These are phyloP conservation scores for Crambe crambe DNA, from an alignment of 37 sponge, comb jelly and placozoan genomes.

Conservation along the genomic window DNA sequence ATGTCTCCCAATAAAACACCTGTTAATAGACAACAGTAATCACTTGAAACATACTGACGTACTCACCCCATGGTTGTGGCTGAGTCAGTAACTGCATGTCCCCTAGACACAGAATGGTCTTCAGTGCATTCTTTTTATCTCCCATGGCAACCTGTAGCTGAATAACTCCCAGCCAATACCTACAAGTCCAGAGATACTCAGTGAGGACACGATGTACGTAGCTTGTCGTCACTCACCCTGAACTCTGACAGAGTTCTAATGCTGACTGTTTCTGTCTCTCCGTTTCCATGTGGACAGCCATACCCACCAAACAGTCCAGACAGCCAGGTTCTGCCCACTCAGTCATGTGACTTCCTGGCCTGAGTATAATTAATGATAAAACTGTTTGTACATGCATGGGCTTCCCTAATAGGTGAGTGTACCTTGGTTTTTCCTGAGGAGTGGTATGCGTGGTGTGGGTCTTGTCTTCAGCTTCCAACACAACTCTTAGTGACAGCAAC, in stretches of 20 bases:
- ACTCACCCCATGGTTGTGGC: constrained; percentile 40
- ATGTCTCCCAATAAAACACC: not conserved
- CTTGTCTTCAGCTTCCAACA: not conserved
- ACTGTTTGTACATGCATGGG: too few species aligned
- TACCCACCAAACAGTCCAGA: constrained; percentile 12
- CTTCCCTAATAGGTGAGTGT: not conserved
- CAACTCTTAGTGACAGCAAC: constrained; percentile 9
- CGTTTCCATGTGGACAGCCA: constrained; percentile 24
- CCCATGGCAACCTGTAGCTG: constrained; percentile 36
- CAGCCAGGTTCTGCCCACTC: not conserved
- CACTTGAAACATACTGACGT: not conserved
- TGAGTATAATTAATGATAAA: not conserved
- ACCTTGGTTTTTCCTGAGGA: constrained; percentile 1
- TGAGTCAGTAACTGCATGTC: constrained; percentile 3
- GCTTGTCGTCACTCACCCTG: not conserved
- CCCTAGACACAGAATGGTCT: not conserved
- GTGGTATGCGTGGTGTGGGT: not conserved
- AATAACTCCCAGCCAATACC: constrained; percentile 42
- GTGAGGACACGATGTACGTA: not conserved
- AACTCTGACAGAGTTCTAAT: not conserved
- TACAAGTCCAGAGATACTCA: too few species aligned
- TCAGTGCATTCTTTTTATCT: constrained; percentile 28
- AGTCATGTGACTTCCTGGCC: constrained; percentile 24
- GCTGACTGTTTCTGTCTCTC: not conserved
- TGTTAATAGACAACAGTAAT: not conserved